These are phyloP conservation scores for Nesoenas mayeri DNA, from an alignment of 2,113 vertebrate genomes.

Conservation along the genomic window DNA sequence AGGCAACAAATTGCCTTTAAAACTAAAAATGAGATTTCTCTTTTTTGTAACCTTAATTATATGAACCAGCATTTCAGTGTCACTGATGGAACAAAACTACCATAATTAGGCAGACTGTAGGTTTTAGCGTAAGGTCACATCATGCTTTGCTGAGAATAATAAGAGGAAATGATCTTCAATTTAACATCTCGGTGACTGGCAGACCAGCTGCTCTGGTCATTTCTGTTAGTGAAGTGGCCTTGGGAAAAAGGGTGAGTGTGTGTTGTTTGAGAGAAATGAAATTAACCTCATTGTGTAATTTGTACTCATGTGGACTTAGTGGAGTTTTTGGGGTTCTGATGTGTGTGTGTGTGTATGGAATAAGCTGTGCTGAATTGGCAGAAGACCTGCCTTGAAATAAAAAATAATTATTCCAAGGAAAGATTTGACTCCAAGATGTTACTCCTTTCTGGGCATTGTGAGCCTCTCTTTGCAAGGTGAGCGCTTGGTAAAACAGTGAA, in stretches of 20 bases:
- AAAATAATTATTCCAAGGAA: neutral
- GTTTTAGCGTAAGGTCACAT: conserved; percentile 62
- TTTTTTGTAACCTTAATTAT: conserved; percentile 32
- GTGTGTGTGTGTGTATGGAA: neutral
- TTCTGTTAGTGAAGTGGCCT: conserved; percentile 39
- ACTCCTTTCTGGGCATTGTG: neutral
- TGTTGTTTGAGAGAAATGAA: conserved; percentile 35
- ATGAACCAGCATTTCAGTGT: conserved; percentile 30
- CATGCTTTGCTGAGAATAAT: conserved; percentile 60
- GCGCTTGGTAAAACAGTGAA: neutral
- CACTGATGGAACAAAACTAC: conserved; percentile 53
- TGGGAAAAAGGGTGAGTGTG: neutral
- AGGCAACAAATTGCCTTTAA: conserved; percentile 47
- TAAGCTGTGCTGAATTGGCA: neutral
- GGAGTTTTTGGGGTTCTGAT: neutral
- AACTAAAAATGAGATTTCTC: conserved; percentile 22
- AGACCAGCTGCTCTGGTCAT: conserved; percentile 57
- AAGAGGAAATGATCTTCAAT: conserved; percentile 68
- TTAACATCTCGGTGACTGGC: conserved; percentile 53
- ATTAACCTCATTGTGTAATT: neutral
- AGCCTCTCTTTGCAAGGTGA: neutral
- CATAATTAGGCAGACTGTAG: conserved; percentile 50
- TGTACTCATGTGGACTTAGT: neutral
- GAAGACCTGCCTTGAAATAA: neutral
- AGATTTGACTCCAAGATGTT: neutral